phyloP scores from a whole-genome alignment of 2,797 vertebrate genomes.

The Sebastes matsubarae region DNA sequence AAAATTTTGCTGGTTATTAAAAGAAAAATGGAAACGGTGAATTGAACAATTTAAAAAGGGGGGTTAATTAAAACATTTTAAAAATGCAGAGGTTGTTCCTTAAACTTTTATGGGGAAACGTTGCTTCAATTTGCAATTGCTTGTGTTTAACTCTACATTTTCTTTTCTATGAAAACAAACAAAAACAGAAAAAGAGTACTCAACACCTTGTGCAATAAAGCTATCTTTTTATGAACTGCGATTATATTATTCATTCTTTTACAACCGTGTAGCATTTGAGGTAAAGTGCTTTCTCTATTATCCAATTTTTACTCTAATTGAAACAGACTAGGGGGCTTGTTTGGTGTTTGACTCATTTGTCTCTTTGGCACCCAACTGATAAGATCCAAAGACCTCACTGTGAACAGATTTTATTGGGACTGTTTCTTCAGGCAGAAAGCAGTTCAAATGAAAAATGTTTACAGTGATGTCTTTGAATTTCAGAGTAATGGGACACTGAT shows the following conservation, averaged over 20 bases:
- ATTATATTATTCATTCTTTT: conserved; percentile 63
- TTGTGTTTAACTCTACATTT: conserved; percentile 98
- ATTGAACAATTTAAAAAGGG: conserved; percentile 79
- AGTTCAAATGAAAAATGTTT: neutral
- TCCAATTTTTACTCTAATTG: neutral
- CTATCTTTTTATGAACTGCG: conserved; percentile 93
- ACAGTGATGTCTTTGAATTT: neutral
- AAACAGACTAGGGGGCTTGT: neutral
- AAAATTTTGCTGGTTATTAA: conserved; percentile 91
- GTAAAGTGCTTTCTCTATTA: neutral
- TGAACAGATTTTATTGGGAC: neutral
- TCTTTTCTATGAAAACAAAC: conserved; percentile 91
- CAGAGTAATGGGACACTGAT: neutral
- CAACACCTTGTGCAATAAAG: conserved; percentile 99
- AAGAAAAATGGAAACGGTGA: conserved; percentile 80
- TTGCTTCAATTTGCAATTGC: conserved; percentile 98
- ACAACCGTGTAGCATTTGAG: neutral
- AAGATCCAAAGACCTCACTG: neutral
- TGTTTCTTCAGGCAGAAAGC: neutral
- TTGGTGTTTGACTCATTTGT: neutral
- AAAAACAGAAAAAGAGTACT: conserved; percentile 89
- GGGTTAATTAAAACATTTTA: conserved; percentile 68
- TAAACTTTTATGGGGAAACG: conserved; percentile 83
- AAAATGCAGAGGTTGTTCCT: conserved; percentile 82
- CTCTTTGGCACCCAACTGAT: neutral